Evolutionary conservation across 1,140 invertebrate genomes (phyloP).

Genomic region (Vanessa atalanta): DNA sequence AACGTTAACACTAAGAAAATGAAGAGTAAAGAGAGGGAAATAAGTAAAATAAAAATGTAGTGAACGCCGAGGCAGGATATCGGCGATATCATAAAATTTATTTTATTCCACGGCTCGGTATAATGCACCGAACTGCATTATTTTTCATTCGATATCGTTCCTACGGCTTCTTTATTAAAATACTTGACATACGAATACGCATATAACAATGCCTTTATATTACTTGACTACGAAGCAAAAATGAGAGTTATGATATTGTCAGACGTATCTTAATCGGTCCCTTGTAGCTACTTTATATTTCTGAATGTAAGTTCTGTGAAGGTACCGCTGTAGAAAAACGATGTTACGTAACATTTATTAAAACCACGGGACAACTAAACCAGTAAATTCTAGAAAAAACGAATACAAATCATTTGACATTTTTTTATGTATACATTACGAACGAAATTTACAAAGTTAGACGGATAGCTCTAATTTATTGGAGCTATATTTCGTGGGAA

Average conservation of each 20-base stretch:
- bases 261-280: no score
- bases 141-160: conserved; percentile 33
- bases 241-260: not conserved
- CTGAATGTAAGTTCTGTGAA: no score
- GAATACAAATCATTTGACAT: not conserved
- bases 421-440: not conserved
- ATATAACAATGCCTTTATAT: not conserved
- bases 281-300: no score
- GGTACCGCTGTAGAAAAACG: no score
- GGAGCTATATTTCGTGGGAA: not conserved
- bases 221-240: not conserved
- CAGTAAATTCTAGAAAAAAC: no score
- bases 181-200: conserved; percentile 22
- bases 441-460: conserved; percentile 1
- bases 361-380: no score
- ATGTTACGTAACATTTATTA: no score
- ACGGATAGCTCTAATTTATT: conserved; percentile 3
- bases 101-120: conserved; percentile 34
- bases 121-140: conserved; percentile 37
- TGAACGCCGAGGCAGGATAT: conserved; percentile 33
- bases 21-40: conserved; percentile 22
- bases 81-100: conserved; percentile 40
- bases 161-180: conserved; percentile 34
- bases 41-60: conserved; percentile 32
- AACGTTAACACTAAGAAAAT: conserved; percentile 17